A percentile compares a stretch with the other conserved stretches of the same genome.
These are phyloP conservation scores for Aplochiton taeniatus DNA, from an alignment of 2,797 vertebrate genomes.

Conservation along the genomic window DNA sequence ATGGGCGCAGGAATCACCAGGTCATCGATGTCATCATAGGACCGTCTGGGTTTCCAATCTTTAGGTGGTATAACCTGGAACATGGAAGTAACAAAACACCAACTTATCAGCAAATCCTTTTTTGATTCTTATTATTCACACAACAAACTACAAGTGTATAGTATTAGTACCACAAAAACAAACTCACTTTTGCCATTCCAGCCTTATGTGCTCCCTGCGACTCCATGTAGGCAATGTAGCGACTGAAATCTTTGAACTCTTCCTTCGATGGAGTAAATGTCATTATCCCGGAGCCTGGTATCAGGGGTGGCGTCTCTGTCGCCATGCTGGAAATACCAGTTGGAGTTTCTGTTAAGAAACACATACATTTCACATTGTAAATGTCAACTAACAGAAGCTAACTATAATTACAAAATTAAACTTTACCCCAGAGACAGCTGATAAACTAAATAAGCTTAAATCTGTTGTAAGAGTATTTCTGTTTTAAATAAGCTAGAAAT, in stretches of 20 bases:
- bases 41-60: conserved; percentile 89
- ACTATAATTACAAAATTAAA: conserved; percentile 8
- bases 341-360: conserved; percentile 10
- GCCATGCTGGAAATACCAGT: conserved; percentile 75
- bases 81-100: neutral
- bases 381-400: conserved; percentile 15
- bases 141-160: neutral
- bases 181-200: conserved; percentile 88
- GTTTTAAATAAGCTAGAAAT: too few relatives aligned
- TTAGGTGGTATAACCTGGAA: conserved; percentile 91
- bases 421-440: too few relatives aligned
- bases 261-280: conserved; percentile 91
- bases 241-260: conserved; percentile 90
- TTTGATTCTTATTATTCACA: neutral
- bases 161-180: neutral
- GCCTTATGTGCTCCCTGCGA: conserved; percentile 92
- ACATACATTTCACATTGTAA: neutral
- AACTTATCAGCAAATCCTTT: neutral
- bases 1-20: conserved; percentile 93
- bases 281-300: conserved; percentile 83
- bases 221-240: conserved; percentile 92
- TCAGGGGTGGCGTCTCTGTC: conserved; percentile 80
- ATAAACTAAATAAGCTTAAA: too few relatives aligned
- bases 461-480: too few relatives aligned
- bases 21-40: conserved; percentile 93